Base-by-base conservation (phyloP, 2,113 vertebrate genomes). In the Scatophagus argus region DNA sequence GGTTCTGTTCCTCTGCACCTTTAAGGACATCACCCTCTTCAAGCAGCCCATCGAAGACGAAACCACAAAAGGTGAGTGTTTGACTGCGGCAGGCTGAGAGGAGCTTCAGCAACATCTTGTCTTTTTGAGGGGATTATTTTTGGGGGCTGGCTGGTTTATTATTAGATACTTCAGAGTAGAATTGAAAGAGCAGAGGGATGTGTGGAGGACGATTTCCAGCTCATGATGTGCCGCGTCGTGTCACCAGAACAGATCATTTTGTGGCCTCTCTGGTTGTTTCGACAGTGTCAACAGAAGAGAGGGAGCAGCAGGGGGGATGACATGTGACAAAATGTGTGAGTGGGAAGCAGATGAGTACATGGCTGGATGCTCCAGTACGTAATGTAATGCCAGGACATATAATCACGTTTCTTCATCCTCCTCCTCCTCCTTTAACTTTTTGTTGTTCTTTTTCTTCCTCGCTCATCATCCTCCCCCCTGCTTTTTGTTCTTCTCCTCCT, bases 31-130 rank as follows among this genome's bases (percentile, higher is more conserved):
- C 89, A 99, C 98, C 0, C 93, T 98, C 59, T 99, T 99, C 93
- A 99, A 99, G 74, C 98, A 99, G 90, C 98, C 98, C 0, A 99
- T 99, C 43, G 97, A 99, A 80, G 98, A 99, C 85, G 98, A 99
- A 76, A 95, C 95, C 77, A 98, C 97, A 16, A 97, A 96, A 96
- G 97, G 98, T 99, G 94, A 92, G 88, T 32, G 17, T 41, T 13
- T 66, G 16, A 9, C 36, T 27, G 38, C 39, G 1, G 27, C 51
- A 19, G 38, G n/a, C 13, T 43, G 4, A 0, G 8, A n/a, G 34
- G 6, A 10, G 47, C 47, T 31, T 23, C 58, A 11, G 8, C 8
- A 4, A 27, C 4, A 5, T 39, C 12, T n/a, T 25, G 17, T 34
- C 12, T 32, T 25, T 64, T 25, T 43, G 19, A 60, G 27, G 10